Base-by-base conservation (phyloP, 1,140 invertebrate species). In the Tigriopus japonicus region DNA sequence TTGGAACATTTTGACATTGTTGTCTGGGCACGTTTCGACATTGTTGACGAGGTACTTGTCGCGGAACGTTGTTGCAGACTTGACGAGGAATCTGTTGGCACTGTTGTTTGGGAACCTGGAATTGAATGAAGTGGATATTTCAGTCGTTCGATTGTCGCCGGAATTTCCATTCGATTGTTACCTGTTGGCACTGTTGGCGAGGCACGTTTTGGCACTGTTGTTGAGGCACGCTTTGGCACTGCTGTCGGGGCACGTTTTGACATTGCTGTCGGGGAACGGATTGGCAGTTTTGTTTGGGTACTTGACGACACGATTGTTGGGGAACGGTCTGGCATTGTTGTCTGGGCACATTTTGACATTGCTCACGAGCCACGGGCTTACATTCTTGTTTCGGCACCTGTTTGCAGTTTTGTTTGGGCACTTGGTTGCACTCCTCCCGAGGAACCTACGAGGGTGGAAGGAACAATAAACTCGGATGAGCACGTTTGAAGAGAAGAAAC, bases 211-310 rank as follows among this genome's bases (percentile, higher is more conserved):
- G 14, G 45, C 58, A 60, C 35, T 60, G 15, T 60, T 60, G 58
- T 35, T 45, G n/a, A 19, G 58, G 15, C 10, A 51, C 43, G 12
- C n/a, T 52, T 7, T 60, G 23, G 43, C 58, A 60, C 21, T 60
- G 58, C 13, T 60, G 23, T 49, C 58, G 3, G 12, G 58, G 58
- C 35, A 60, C 58, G 19, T 42, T 60, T 15, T 60, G 23, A 35
- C 58, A 60, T 24, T 60, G 58, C 15, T 60, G 58, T 52, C 43
- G n/a, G 42, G 58, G 58, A 49, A 60, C 41, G 24, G n/a, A n/a
- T 52, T 21, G 15, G 24, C 58, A 60, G 15, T 28, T 52, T 52
- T 60, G 58, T n/a, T 21, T 19, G 13, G 42, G 45, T 17, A 60
- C 58, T 24, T 49, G 42, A 23, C 51, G 42, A 23, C 58, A 60